A percentile compares a stretch with the other conserved stretches of the same genome.
Conservation (phyloP, 1,140 invertebrate species). For the Pachyrhynchus sulphureomaculatus region DNA sequence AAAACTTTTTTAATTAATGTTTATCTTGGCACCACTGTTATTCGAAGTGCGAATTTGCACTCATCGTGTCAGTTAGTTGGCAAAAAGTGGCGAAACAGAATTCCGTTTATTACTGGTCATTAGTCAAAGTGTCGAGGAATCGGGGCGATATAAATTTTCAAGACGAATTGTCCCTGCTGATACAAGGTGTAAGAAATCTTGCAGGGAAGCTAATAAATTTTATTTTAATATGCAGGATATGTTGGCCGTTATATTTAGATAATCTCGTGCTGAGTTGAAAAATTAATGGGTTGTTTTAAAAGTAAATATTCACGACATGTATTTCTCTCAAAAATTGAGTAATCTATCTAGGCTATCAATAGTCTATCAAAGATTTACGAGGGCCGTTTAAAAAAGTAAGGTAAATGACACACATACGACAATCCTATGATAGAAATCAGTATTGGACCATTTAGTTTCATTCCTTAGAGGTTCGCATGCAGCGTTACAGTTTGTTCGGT, state of each 20-base stretch:
- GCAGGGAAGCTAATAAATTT: constrained; percentile 2
- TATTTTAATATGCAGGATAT: constrained; percentile 5
- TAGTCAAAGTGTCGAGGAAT: constrained; percentile 2
- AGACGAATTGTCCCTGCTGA: constrained; percentile 5
- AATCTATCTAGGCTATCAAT: too few relatives aligned
- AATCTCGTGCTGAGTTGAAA: constrained; percentile 6
- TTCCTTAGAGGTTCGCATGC: too few relatives aligned
- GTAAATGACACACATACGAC: too few relatives aligned
- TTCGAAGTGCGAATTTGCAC: neutral
- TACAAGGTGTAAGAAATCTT: constrained; percentile 6
- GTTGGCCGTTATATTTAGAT: constrained; percentile 1
- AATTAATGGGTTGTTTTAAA: constrained; percentile 2
- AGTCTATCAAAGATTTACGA: too few relatives aligned
- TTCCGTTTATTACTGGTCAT: neutral
- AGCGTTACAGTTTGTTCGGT: too few relatives aligned
- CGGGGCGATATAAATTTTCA: constrained; percentile 1
- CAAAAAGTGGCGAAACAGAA: neutral
- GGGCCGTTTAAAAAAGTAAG: too few relatives aligned
- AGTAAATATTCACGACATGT: neutral
- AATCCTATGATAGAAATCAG: too few relatives aligned
- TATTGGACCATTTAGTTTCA: too few relatives aligned
- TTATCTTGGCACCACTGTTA: too few relatives aligned
- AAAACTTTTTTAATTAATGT: too few relatives aligned
- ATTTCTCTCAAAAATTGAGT: too few relatives aligned
- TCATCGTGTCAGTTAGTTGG: constrained; percentile 2